Conservation (phyloP, 2,797 vertebrate species). For the Poecilia wingei region DNA sequence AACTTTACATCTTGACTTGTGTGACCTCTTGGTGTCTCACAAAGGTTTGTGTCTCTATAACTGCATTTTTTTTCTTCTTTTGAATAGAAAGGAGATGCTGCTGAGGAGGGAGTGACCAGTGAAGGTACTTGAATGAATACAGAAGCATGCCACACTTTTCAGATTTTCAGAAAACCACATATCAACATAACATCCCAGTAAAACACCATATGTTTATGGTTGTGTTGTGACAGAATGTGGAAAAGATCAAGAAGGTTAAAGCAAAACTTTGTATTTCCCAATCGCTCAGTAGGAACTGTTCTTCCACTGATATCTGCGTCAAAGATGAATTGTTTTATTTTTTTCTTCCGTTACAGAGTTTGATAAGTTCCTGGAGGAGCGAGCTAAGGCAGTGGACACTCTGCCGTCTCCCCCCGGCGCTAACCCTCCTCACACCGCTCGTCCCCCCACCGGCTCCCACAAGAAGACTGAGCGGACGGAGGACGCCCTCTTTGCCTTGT, state of each 20-base stretch:
- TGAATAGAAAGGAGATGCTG: conserved; percentile 90
- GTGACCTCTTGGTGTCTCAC: conserved; percentile 2
- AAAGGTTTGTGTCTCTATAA: conserved; percentile 7
- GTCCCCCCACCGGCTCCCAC: conserved; percentile 75
- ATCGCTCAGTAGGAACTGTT: neutral
- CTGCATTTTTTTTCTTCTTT: conserved; percentile 33
- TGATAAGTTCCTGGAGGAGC: conserved; percentile 96
- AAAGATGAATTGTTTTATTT: conserved; percentile 18
- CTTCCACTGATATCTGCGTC: neutral
- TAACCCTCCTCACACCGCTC: conserved; percentile 73
- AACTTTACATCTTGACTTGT: conserved; percentile 21
- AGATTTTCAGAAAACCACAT: neutral
- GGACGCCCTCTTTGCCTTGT: conserved; percentile 95
- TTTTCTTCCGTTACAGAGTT: conserved; percentile 85
- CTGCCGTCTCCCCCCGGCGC: conserved; percentile 84
- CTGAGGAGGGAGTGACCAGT: conserved; percentile 95
- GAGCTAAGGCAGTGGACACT: conserved; percentile 89
- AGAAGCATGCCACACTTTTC: neutral
- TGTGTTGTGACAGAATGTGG: neutral
- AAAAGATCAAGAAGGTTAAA: neutral
- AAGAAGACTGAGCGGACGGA: conserved; percentile 93
- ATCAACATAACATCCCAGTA: neutral
- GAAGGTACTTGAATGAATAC: conserved; percentile 85
- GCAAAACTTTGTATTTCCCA: neutral
- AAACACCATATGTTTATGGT: neutral